phyloP scores from a whole-genome alignment of 2,888 invertebrate species.

The Neoascia interrupta region DNA sequence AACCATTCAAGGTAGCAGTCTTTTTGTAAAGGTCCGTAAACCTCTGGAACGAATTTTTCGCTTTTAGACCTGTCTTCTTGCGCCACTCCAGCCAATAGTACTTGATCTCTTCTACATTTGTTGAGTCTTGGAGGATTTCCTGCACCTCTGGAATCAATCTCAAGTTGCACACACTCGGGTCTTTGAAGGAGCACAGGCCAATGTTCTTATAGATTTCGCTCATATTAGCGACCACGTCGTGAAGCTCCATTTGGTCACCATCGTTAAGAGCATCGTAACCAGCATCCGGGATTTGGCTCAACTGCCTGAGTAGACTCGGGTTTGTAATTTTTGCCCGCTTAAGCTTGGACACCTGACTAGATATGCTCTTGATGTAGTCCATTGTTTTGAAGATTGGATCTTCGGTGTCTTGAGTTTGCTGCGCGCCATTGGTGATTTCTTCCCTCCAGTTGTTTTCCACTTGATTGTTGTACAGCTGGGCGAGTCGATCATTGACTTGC shows the following conservation, averaged over 20 bases:
- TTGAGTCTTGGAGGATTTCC: constrained; percentile 73
- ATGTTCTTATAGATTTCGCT: constrained; percentile 87
- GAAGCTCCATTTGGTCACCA: constrained; percentile 82
- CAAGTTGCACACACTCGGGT: constrained; percentile 84
- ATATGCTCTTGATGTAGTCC: constrained; percentile 71
- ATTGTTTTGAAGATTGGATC: constrained; percentile 73
- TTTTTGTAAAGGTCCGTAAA: constrained; percentile 76
- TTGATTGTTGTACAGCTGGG: constrained; percentile 74
- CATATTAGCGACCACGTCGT: constrained; percentile 86
- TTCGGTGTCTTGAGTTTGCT: constrained; percentile 71
- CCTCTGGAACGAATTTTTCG: constrained; percentile 72
- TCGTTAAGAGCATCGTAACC: constrained; percentile 86
- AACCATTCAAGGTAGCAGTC: constrained; percentile 75
- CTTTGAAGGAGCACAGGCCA: constrained; percentile 86
- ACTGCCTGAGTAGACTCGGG: constrained; percentile 85
- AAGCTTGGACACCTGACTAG: constrained; percentile 71
- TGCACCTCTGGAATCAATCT: constrained; percentile 83
- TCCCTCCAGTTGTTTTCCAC: constrained; percentile 73
- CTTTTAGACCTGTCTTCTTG: constrained; percentile 72
- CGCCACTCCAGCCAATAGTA: constrained; percentile 78
- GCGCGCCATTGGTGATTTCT: constrained; percentile 74
- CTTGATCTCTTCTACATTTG: constrained; percentile 75
- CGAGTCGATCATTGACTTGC: constrained; percentile 73
- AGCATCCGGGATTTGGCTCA: constrained; percentile 85
- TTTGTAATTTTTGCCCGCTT: constrained; percentile 81